phyloP scores from a whole-genome alignment of 2,113 vertebrate genomes.

The Lipotes vexillifer region DNA sequence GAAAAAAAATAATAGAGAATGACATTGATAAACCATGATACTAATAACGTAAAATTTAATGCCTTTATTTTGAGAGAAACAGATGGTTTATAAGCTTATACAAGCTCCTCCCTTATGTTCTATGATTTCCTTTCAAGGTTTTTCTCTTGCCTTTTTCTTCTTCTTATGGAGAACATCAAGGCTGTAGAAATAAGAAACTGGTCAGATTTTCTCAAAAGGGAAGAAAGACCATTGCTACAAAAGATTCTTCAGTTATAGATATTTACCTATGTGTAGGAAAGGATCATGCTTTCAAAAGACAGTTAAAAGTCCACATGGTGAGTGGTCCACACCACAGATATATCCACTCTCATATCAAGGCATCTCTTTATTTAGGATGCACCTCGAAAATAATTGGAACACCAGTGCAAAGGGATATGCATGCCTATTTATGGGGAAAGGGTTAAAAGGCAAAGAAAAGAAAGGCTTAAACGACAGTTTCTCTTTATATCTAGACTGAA shows the following conservation, averaged over 20 bases:
- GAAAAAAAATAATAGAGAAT: slow-evolving; percentile 56
- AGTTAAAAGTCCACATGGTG: slow-evolving; percentile 49
- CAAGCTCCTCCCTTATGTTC: slow-evolving; percentile 28
- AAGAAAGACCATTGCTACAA: slow-evolving; percentile 42
- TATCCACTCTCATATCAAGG: not conserved
- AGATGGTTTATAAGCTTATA: slow-evolving; percentile 58
- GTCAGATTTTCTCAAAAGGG: slow-evolving; percentile 32
- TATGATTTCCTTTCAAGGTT: not conserved
- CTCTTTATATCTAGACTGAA: slow-evolving; percentile 51
- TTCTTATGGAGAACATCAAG: not conserved
- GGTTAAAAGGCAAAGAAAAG: not conserved
- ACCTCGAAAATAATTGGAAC: not conserved
- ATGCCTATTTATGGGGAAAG: not conserved
- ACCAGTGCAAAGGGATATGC: not conserved
- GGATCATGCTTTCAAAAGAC: slow-evolving; percentile 48
- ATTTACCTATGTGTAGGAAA: slow-evolving; percentile 44
- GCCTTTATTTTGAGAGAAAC: slow-evolving; percentile 53
- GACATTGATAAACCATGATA: slow-evolving; percentile 60
- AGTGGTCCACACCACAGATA: not conserved
- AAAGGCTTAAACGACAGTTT: slow-evolving; percentile 43
- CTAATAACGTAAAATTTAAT: slow-evolving; percentile 31
- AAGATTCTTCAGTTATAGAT: slow-evolving; percentile 2
- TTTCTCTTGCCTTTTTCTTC: slow-evolving; percentile 34
- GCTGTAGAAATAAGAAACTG: slow-evolving; percentile 38
- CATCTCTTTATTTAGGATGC: not conserved